phyloP scores from a whole-genome alignment of 2,113 vertebrate genomes.

The Aspiorhynchus laticeps region DNA sequence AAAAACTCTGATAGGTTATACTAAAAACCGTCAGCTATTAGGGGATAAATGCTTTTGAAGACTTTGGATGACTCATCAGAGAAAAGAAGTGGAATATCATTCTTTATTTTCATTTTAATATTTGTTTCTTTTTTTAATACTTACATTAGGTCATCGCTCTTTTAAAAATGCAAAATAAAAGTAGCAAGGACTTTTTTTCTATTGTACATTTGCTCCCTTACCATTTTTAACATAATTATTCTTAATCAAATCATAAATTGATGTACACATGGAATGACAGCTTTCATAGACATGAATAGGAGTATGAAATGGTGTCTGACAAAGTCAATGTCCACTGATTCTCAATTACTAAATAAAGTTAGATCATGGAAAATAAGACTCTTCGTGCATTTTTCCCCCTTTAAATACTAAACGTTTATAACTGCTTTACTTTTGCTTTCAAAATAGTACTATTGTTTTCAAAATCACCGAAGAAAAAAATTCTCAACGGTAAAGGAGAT shows the following conservation, averaged over 20 bases:
- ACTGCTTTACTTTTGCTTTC: neutral
- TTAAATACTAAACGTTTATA: too few relatives aligned
- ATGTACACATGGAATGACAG: slow-evolving; percentile 51
- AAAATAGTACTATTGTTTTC: neutral
- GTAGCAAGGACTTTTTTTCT: neutral
- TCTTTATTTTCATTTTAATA: neutral
- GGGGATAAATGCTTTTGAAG: neutral
- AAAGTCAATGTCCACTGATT: slow-evolving; percentile 68
- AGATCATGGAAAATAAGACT: slow-evolving; percentile 56
- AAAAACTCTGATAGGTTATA: neutral
- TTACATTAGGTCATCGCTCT: neutral
- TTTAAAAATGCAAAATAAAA: neutral
- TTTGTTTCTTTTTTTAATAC: neutral
- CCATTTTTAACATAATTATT: slow-evolving; percentile 24
- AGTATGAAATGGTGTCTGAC: slow-evolving; percentile 60
- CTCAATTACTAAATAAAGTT: slow-evolving; percentile 87
- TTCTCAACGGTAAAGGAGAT: slow-evolving; percentile 55
- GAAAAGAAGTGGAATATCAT: neutral
- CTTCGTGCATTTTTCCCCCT: too few relatives aligned
- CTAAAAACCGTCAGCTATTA: neutral
- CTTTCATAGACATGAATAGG: slow-evolving; percentile 52
- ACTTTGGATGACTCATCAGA: too few relatives aligned
- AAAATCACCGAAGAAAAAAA: neutral
- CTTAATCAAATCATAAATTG: slow-evolving; percentile 46
- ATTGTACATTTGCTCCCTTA: neutral